A percentile compares a stretch with the other conserved stretches of the same genome.
Conservation (phyloP, 2,113 vertebrate species). For the Amblyornis subalaris region DNA sequence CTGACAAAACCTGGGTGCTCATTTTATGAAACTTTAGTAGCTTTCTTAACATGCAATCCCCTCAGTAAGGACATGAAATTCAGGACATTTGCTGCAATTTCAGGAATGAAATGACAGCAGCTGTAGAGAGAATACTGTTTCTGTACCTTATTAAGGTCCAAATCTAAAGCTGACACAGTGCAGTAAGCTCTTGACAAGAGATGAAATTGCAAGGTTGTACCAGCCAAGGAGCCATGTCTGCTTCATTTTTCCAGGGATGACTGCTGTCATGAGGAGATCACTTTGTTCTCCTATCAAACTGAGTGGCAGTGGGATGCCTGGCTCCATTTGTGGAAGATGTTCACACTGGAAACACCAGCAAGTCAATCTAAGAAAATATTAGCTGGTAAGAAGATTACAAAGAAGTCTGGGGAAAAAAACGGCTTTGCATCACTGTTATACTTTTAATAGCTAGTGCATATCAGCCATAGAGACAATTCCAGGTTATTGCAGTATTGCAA, state of each 20-base stretch:
- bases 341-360: background rate
- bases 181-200: background rate
- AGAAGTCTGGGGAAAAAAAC: background rate
- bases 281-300: background rate
- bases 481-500: background rate
- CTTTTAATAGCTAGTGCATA: background rate
- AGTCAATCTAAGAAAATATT: background rate
- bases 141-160: background rate
- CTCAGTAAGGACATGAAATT: background rate
- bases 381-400: background rate
- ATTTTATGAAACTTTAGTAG: background rate
- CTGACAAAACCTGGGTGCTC: background rate
- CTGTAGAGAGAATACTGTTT: background rate
- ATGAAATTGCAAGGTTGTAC: background rate
- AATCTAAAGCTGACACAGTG: background rate
- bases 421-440: background rate
- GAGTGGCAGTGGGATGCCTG: background rate
- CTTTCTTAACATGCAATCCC: background rate
- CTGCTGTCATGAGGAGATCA: background rate
- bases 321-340: background rate
- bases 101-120: background rate
- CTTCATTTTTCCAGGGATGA: background rate
- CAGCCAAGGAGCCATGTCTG: background rate
- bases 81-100: background rate
- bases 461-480: background rate